Evolutionary conservation across 2,113 vertebrate genomes (phyloP).

Genomic region (Pterophyllum scalare): DNA sequence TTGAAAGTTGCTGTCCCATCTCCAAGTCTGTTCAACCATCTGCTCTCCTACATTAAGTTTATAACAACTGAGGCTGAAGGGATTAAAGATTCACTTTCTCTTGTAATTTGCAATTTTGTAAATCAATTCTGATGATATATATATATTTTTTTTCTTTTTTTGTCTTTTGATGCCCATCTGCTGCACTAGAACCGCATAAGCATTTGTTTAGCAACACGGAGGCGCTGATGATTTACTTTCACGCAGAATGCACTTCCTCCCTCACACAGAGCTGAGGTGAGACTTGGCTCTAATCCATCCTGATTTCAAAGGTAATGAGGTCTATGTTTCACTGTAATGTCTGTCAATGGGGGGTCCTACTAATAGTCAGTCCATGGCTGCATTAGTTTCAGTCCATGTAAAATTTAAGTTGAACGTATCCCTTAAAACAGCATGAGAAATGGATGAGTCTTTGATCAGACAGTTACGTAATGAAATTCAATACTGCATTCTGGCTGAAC

Average conservation of each 20-base stretch:
- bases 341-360: slow-evolving; percentile 39
- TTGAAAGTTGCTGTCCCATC: slow-evolving; percentile 24
- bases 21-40: slow-evolving; percentile 40
- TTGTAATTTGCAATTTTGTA: slow-evolving; percentile 40
- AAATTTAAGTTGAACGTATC: slow-evolving; percentile 42
- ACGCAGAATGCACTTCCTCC: slow-evolving; percentile 38
- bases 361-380: slow-evolving; percentile 59
- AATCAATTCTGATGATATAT: slow-evolving; percentile 31
- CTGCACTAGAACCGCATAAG: slow-evolving; percentile 25
- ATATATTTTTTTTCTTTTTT: background rate
- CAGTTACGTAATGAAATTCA: slow-evolving; percentile 33
- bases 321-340: slow-evolving; percentile 62
- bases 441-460: slow-evolving; percentile 53
- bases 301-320: slow-evolving; percentile 63
- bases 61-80: slow-evolving; percentile 37
- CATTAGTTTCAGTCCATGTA: slow-evolving; percentile 45
- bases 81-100: slow-evolving; percentile 35
- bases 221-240: slow-evolving; percentile 24
- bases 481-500: slow-evolving; percentile 14
- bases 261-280: slow-evolving; percentile 23
- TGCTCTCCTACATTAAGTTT: slow-evolving; percentile 52
- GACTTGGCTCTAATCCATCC: slow-evolving; percentile 54
- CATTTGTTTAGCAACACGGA: slow-evolving; percentile 11
- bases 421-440: slow-evolving; percentile 52
- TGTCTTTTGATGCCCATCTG: slow-evolving; percentile 51